These are phyloP conservation scores for Cliona cf. orientalis DNA, from an alignment of 37 sponge, comb jelly and placozoan species.

Conservation along the genomic window DNA sequence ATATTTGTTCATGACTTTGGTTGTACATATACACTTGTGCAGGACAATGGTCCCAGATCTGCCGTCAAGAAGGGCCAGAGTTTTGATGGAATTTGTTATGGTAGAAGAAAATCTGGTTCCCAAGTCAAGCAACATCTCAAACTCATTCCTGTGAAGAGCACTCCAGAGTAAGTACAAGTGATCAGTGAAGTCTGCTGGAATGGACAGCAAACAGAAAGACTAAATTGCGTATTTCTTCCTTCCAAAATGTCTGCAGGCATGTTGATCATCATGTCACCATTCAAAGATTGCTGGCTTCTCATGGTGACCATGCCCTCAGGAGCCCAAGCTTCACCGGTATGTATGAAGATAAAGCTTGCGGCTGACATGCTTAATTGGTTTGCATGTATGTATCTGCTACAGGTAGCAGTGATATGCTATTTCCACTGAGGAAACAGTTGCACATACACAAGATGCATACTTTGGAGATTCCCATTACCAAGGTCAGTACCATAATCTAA, in stretches of 20 bases:
- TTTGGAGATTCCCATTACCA: neutral
- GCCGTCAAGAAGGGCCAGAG: slow-evolving; percentile 27
- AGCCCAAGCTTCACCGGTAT: no score
- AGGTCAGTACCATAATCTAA: neutral
- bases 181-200: no score
- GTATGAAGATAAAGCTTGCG: no score
- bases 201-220: no score
- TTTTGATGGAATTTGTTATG: slow-evolving; percentile 45
- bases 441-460: no score
- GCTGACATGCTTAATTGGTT: no score
- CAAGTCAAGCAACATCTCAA: slow-evolving; percentile 47
- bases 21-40: neutral
- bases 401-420: no score
- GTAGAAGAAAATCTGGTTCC: slow-evolving; percentile 50
- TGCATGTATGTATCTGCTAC: no score
- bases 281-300: slow-evolving; percentile 26
- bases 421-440: no score
- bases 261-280: slow-evolving; percentile 46
- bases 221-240: neutral
- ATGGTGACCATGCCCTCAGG: slow-evolving; percentile 8
- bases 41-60: slow-evolving; percentile 39
- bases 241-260: neutral
- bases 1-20: no score
- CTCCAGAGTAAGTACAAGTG: slow-evolving; percentile 20
- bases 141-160: slow-evolving; percentile 45